phyloP scores from a whole-genome alignment of 2,113 vertebrate species.

The Trachemys scripta region DNA sequence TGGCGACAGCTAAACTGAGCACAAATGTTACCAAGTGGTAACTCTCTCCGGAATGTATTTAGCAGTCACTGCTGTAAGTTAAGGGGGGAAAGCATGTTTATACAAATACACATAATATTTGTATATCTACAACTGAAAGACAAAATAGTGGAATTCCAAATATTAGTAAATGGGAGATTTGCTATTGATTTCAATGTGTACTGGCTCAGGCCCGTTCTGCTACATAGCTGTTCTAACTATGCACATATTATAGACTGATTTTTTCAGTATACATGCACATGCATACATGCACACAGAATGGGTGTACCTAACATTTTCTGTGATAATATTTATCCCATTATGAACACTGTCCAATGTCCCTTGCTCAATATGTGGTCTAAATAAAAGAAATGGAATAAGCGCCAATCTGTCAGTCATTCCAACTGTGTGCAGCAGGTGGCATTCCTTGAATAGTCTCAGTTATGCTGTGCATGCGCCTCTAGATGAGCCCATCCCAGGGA shows the following conservation, averaged over 20 bases:
- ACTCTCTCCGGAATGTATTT: neutral
- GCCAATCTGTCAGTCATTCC: neutral
- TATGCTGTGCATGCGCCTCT: neutral
- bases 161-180: neutral
- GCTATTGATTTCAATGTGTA: neutral
- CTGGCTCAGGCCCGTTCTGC: neutral
- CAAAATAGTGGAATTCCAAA: neutral
- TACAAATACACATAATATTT: neutral
- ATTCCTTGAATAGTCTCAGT: neutral
- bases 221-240: neutral
- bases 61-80: rapidly evolving
- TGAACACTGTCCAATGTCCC: neutral
- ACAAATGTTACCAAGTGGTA: neutral
- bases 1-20: neutral
- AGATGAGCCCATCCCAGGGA: neutral
- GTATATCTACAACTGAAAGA: neutral
- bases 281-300: neutral
- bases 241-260: neutral
- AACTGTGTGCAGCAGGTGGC: neutral
- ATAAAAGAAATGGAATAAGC: neutral
- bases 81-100: rapidly evolving
- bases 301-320: neutral
- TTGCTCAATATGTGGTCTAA: neutral
- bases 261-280: neutral
- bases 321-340: neutral